These are phyloP conservation scores for Sphinx pinastri DNA, from an alignment of 2,888 invertebrate species.

Conservation along the genomic window DNA sequence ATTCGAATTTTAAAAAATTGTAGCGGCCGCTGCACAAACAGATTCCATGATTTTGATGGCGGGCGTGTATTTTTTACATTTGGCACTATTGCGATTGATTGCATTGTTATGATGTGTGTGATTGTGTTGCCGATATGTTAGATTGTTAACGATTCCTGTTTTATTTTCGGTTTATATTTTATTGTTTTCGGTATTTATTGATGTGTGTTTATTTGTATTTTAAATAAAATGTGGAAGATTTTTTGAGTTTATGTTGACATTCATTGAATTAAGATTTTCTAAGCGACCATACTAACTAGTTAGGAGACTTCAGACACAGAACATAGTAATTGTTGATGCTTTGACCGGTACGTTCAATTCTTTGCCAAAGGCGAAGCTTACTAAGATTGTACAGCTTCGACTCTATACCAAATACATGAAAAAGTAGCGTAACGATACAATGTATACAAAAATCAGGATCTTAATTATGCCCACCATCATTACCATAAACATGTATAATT, in stretches of 20 bases:
- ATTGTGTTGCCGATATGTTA: slow-evolving; percentile 1
- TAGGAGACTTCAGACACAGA: too few relatives aligned
- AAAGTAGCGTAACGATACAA: not conserved
- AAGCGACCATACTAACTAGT: too few relatives aligned
- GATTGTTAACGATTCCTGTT: not conserved
- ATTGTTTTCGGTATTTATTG: not conserved
- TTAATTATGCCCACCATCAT: too few relatives aligned
- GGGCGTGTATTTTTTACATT: slow-evolving; percentile 24
- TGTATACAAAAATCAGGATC: too few relatives aligned
- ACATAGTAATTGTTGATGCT: too few relatives aligned
- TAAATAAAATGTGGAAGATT: not conserved
- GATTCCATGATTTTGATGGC: slow-evolving; percentile 54
- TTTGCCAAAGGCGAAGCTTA: too few relatives aligned
- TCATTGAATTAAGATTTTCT: too few relatives aligned
- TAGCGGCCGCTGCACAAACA: slow-evolving; percentile 53
- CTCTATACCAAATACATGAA: not conserved
- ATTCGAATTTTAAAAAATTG: slow-evolving; percentile 58
- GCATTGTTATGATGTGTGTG: slow-evolving; percentile 14
- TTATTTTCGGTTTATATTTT: not conserved
- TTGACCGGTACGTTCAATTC: too few relatives aligned
- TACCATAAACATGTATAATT: too few relatives aligned
- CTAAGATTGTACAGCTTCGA: not conserved
- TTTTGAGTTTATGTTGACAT: not conserved
- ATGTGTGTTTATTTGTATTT: not conserved
- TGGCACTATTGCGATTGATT: slow-evolving; percentile 19